Base-by-base conservation (phyloP, 2,888 invertebrate species). In the Conchocele bisecta region DNA sequence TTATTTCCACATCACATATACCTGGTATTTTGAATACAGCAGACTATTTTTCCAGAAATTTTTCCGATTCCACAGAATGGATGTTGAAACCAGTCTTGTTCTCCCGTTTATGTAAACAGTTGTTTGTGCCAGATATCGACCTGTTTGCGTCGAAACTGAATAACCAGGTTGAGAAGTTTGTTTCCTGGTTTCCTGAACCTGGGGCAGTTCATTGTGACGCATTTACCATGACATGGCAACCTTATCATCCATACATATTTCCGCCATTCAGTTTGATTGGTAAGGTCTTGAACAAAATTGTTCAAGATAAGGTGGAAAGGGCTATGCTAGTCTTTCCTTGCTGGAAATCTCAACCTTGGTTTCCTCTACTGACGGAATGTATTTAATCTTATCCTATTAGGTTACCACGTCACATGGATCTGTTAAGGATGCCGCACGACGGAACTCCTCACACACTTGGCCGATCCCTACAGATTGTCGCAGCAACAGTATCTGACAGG, bases 1-100 rank as follows among this genome's bases (percentile, higher is more conserved):
- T n/a, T n/a, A n/a, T n/a, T n/a, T n/a, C n/a, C n/a, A n/a, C n/a
- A n/a, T n/a, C n/a, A n/a, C n/a, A n/a, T n/a, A n/a, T n/a, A n/a
- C n/a, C n/a, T n/a, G n/a, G n/a, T n/a, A n/a, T n/a, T n/a, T n/a
- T n/a, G n/a, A n/a, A n/a, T n/a, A n/a, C n/a, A 17, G 33, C 64
- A 26, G 56, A 46, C 22, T 46, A 50, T 37, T 63, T 31, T 24
- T 70, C 74, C n/a, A 66, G 74, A 42, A 53, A 70, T 39, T 67
- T 74, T 51, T 63, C 61, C 9, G 70, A 70, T 28, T 48, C 60
- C 9, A 68, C 68, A n/a, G 71, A 70, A n/a, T 78, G 78, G 78
- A 64, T 57, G 54, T 46, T 75, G 24, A 68, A 75, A 42, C 35
- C 17, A 28, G 24, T 61, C 5, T 65, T 68, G 46, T 66, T 67